These are phyloP conservation scores for fruit fly (Drosophila melanogaster) DNA, from an alignment of 1,140 invertebrate genomes.

Conservation along the genomic window Release_6_plus_ISO1_MT NT_033777.3:22103001-22103500, in stretches of 20 bases:
- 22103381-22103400: slow-evolving; percentile 67
- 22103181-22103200: slow-evolving; percentile 46
- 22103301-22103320: neutral
- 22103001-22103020: slow-evolving; percentile 78
- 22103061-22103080: too few species aligned
- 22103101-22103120: slow-evolving; percentile 60
- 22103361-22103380: slow-evolving; percentile 69
- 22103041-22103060: too few species aligned
- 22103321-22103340: neutral
- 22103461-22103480: slow-evolving; percentile 66
- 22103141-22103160: slow-evolving; percentile 64
- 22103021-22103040: neutral
- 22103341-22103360: slow-evolving; percentile 37
- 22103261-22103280: slow-evolving; percentile 35
- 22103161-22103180: slow-evolving; percentile 80
- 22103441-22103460: slow-evolving; percentile 31
- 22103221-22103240: slow-evolving; percentile 3
- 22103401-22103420: slow-evolving; percentile 59
- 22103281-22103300: slow-evolving; percentile 32
- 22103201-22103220: neutral
- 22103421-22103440: slow-evolving; percentile 55
- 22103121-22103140: slow-evolving; percentile 49
- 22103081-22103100: neutral
- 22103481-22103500: slow-evolving; percentile 74
- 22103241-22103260: slow-evolving; percentile 4